Evolutionary conservation across 2,113 vertebrate species (phyloP).

Genomic region (Sphyrna mokarran): DNA sequence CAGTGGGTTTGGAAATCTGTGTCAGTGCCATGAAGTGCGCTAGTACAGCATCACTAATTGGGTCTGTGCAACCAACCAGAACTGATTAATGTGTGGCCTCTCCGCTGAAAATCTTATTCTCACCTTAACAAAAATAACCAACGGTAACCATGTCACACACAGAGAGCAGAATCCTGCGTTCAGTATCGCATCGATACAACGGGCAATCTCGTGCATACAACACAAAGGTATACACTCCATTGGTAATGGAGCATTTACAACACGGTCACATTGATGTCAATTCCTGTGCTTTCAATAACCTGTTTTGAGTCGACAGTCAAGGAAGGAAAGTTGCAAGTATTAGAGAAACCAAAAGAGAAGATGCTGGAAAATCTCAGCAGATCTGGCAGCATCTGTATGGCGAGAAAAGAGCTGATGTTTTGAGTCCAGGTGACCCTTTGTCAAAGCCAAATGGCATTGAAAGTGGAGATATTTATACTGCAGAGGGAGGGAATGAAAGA

Average conservation of each 20-base stretch:
- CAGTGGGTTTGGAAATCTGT: neutral
- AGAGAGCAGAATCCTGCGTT: neutral
- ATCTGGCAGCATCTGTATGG: too few species aligned
- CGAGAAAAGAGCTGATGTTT: too few species aligned
- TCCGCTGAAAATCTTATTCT: neutral
- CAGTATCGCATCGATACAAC: neutral
- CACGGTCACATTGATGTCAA: neutral
- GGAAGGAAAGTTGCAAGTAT: neutral
- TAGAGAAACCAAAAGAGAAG: neutral
- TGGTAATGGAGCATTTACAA: neutral
- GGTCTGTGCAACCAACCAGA: slow-evolving; percentile 17
- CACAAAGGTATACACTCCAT: neutral
- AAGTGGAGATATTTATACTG: too few species aligned
- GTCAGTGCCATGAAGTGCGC: neutral
- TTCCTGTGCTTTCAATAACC: neutral
- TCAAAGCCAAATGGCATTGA: too few species aligned
- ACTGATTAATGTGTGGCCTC: slow-evolving; percentile 13
- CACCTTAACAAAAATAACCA: neutral
- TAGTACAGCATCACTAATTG: slow-evolving; percentile 6
- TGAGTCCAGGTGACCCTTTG: too few species aligned
- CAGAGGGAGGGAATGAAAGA: too few species aligned
- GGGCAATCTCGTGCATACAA: neutral
- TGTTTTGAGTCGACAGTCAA: neutral
- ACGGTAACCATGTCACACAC: neutral
- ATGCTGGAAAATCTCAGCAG: too few species aligned